Conservation (phyloP, 2,113 vertebrate genomes). For the Passer montanus region DNA sequence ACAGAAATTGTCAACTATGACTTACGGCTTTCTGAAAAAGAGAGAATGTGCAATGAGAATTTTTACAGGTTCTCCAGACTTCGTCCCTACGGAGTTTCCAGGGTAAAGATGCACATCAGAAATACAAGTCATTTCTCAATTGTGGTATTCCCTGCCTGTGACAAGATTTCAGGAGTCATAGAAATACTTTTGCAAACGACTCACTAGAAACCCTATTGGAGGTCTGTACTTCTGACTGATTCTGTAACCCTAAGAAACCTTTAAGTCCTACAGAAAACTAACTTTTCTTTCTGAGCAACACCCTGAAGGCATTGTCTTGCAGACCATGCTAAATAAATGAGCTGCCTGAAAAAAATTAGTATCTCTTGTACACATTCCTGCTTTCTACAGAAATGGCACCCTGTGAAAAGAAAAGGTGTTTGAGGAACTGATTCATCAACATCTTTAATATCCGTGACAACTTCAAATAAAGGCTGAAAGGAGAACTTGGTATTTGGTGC, state of each 20-base stretch:
- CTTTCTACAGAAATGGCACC: neutral
- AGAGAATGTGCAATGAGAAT: neutral
- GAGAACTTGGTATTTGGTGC: neutral
- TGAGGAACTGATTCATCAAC: conserved; percentile 25
- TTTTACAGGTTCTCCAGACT: neutral
- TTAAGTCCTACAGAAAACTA: neutral
- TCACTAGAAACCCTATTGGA: neutral
- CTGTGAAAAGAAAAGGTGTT: neutral
- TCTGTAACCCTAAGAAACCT: neutral
- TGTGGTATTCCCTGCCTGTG: neutral
- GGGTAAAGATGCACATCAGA: neutral
- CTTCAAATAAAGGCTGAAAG: conserved; percentile 5
- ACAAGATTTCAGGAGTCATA: neutral
- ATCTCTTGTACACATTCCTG: neutral
- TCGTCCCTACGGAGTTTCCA: fast-evolving
- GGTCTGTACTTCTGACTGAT: neutral
- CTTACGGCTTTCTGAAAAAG: neutral
- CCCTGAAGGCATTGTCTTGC: neutral
- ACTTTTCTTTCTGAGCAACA: neutral
- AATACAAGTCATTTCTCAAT: neutral
- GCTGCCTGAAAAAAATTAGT: neutral
- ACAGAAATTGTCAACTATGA: neutral
- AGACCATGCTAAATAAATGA: neutral
- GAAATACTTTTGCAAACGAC: neutral
- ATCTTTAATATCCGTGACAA: conserved; percentile 10